Percentiles rank a stretch among this genome's conserved stretches.
Conservation (phyloP, 2,113 vertebrate genomes). For the Zosterops lateralis region DNA sequence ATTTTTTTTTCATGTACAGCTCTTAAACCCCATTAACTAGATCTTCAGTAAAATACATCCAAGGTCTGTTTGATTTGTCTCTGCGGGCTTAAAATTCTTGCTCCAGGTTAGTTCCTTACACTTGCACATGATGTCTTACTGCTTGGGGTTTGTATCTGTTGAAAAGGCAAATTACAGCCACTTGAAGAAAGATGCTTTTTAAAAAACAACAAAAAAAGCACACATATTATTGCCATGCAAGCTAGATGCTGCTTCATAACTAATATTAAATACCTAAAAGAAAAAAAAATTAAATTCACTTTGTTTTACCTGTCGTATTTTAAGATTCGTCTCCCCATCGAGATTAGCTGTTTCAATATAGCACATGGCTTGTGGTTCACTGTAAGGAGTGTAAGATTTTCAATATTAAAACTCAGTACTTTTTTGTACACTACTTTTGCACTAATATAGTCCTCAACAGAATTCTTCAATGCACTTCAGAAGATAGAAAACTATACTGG, state of each 20-base stretch:
- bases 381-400: slow-evolving; percentile 55
- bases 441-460: not conserved
- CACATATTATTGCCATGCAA: not conserved
- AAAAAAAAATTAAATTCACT: not conserved
- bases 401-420: not conserved
- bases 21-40: not conserved
- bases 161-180: not conserved
- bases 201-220: not conserved
- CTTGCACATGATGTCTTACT: not conserved
- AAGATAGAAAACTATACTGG: not conserved
- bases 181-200: not conserved
- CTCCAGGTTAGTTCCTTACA: not conserved
- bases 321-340: slow-evolving; percentile 98
- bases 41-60: not conserved
- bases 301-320: slow-evolving; percentile 90
- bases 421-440: not conserved
- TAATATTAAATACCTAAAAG: not conserved
- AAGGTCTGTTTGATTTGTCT: not conserved
- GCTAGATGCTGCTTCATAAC: not conserved
- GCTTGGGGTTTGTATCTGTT: not conserved
- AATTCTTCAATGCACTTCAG: not conserved
- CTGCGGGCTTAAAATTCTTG: not conserved
- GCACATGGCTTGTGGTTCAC: slow-evolving; percentile 99
- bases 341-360: slow-evolving; percentile 97
- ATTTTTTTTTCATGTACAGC: not conserved